Base-by-base conservation (phyloP, 2,113 vertebrate genomes). In the Seriola rivoliana region DNA sequence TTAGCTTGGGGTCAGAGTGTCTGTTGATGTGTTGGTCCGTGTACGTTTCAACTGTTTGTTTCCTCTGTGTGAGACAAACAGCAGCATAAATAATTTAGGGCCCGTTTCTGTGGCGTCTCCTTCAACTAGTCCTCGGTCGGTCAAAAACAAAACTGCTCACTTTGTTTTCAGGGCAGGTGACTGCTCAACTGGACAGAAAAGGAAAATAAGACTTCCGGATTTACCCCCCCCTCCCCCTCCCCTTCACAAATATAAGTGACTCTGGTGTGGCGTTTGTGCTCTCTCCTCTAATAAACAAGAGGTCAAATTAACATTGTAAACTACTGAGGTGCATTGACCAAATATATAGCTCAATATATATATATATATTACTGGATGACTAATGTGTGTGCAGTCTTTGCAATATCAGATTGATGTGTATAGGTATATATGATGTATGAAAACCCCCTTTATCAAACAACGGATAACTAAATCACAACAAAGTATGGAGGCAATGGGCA, bases 1-100 rank as follows among this genome's bases (percentile, higher is more conserved):
- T 93, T 82, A 77, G 69, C 5, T 17, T 0, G 0, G 34, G 71
- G 29, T 80, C 55, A 79, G 29, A 29, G 48, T 50, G 17, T 38
- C 19, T 63, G 54, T 58, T 57, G 11, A 11, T 71, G 40, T 54
- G 21, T 46, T 38, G 14, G 12, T 34, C 5, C 3, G 36, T 36
- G 19, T 3, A 1, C 8, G 44, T 2, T 58, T 29, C 23, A 44
- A 23, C 67, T 42, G 71, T 46, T 58, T 82, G 42, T 77, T 69
- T 57, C 57, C 23, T 32, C 2, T 1, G 38, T 1, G 38, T n/a
- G 55, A 9, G 16, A 66, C 13, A 4, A 40, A 16, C 34, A 36
- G 14, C 29, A 54, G 23, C 34, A 10, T 4, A 32, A n/a, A n/a
- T 59, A 21, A 14, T n/a, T 1, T 8, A 0, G 1, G 5, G 7